Evolutionary conservation across 2,113 vertebrate species (phyloP), one percentile per base, ranked within the genome.

Genomic region (Galemys pyrenaicus): DNA sequence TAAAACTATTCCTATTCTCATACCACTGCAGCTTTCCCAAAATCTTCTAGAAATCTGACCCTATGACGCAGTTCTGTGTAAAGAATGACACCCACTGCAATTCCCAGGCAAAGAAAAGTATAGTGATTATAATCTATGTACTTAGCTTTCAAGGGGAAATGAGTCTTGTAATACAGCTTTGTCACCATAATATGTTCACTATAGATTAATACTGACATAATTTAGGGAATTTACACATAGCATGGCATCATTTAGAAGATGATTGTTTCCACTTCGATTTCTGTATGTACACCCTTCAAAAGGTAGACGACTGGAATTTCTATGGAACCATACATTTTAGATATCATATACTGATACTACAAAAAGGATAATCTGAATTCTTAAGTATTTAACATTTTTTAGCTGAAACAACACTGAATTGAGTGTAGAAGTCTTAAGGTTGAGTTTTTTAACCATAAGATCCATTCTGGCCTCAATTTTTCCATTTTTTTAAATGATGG

Each of bases 1-100:
- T 89, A 64, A 95, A 95, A 92, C 22, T 75, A 89, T 75, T 90
- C 85, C 62, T 86, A 68, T 32, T 37, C 12, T 65, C 22, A 56
- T 64, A n/a, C n/a, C 20, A 65, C 10, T 12, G 6, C n/a, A 91
- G 56, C 65, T 80, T 94, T 70, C 37, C 54, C 82, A 8, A 74
- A 90, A 46, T 35, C 37, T 87, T 95, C 75, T 32, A 78, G 65
- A 89, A 91, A 46, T 89, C 58, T 87, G 28, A 78, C 9, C 44
- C 46, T 35, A 79, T 71, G 46, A 94, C 32, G 32, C 9, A 71
- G 30, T 86, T 58, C 65, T 80, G 6, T 70, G 56, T 65, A 11
- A 37, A 54, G 1, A 4, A 41, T 92, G 19, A 9, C 28, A 77
- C 19, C 51, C 20, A 39, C 0, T 28, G 35, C 54, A 71, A 30